phyloP scores from a whole-genome alignment of 2,888 invertebrate species.

The Drosophila anomelani region DNA sequence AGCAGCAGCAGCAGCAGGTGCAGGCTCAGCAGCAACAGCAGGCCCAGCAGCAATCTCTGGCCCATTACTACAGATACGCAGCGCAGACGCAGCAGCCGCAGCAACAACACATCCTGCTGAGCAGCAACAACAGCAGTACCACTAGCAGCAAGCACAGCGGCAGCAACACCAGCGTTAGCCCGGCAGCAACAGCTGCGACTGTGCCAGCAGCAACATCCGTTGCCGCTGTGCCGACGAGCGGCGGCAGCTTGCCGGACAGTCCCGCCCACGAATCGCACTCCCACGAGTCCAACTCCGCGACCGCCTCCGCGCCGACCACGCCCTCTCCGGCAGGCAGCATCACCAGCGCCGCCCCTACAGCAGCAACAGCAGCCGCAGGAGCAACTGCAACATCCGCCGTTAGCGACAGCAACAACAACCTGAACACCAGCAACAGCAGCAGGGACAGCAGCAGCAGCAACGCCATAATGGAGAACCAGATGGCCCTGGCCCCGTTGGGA shows the following conservation, averaged over 20 bases:
- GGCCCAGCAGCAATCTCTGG: slow-evolving; percentile 78
- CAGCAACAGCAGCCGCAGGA: slow-evolving; percentile 49
- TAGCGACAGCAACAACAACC: slow-evolving; percentile 77
- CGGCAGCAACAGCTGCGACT: slow-evolving; percentile 55
- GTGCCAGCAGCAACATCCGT: slow-evolving; percentile 49
- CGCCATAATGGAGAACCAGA: slow-evolving; percentile 84
- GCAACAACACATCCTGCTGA: slow-evolving; percentile 67
- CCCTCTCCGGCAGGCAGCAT: slow-evolving; percentile 75
- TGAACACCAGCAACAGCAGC: slow-evolving; percentile 64
- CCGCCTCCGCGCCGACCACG: slow-evolving; percentile 75
- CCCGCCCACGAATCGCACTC: slow-evolving; percentile 76
- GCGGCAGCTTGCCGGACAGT: slow-evolving; percentile 63
- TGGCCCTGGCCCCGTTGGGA: slow-evolving; percentile 89
- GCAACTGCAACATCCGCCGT: slow-evolving; percentile 50
- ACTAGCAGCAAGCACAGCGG: slow-evolving; percentile 54
- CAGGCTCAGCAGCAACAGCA: slow-evolving; percentile 82
- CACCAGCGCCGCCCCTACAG: slow-evolving; percentile 50
- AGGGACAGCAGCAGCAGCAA: slow-evolving; percentile 72
- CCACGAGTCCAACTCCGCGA: slow-evolving; percentile 73
- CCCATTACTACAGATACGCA: slow-evolving; percentile 75
- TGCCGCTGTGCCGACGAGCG: slow-evolving; percentile 33
- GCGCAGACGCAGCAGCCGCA: slow-evolving; percentile 73
- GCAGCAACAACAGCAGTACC: slow-evolving; percentile 61
- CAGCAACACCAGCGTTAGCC: slow-evolving; percentile 52
- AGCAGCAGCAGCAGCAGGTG: slow-evolving; percentile 75